Evolutionary conservation across 2,888 invertebrate genomes (phyloP).

Genomic region (Ferdinandea cuprea): DNA sequence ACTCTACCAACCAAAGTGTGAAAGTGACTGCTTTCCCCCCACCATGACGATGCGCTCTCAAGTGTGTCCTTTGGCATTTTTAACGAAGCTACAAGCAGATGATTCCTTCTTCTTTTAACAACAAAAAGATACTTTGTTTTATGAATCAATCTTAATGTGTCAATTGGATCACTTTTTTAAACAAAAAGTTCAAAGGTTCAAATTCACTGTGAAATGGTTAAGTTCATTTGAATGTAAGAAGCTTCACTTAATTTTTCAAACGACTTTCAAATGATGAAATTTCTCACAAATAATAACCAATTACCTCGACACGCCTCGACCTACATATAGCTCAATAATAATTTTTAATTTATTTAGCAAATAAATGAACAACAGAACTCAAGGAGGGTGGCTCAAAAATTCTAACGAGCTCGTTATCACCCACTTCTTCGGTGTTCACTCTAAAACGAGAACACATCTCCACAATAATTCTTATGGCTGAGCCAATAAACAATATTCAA

Average conservation of each 20-base stretch:
- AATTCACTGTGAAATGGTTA: neutral
- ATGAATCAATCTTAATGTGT: slow-evolving; percentile 27
- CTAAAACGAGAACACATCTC: slow-evolving; percentile 9
- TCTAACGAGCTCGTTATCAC: neutral
- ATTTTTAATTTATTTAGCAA: neutral
- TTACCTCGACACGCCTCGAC: neutral
- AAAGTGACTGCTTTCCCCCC: too few species aligned
- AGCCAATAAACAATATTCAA: slow-evolving; percentile 37
- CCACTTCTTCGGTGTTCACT: neutral
- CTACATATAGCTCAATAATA: neutral
- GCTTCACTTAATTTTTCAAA: neutral
- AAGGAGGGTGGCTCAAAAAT: neutral
- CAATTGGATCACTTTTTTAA: slow-evolving; percentile 26
- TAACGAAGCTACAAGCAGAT: too few species aligned
- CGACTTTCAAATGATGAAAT: neutral
- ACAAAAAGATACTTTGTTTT: slow-evolving; percentile 25
- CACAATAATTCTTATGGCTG: slow-evolving; percentile 15
- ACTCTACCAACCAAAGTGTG: too few species aligned
- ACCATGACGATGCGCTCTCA: too few species aligned
- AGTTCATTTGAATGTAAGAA: neutral
- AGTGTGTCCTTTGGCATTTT: too few species aligned
- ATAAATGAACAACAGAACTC: neutral
- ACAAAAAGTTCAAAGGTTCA: slow-evolving; percentile 10
- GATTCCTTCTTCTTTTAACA: neutral
- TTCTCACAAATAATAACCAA: neutral